Conservation (phyloP, 35 echinoderm and acorn worm genomes). For the Heliocidaris erythrogramma region DNA sequence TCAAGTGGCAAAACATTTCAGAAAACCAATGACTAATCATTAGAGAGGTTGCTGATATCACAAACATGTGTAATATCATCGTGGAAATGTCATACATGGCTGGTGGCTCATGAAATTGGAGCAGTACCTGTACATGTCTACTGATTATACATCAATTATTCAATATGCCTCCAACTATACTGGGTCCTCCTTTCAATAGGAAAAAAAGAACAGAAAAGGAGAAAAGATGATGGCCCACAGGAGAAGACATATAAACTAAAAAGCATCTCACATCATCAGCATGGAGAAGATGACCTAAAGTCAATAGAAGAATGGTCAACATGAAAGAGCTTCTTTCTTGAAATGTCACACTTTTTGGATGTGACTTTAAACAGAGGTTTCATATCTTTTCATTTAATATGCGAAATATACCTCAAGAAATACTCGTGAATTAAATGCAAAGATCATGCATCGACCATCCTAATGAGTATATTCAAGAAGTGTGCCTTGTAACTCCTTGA, state of each 20-base stretch:
- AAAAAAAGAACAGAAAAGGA: not conserved
- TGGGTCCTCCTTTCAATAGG: not conserved
- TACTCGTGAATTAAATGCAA: too few species aligned
- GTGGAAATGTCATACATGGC: not conserved
- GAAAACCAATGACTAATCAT: not conserved
- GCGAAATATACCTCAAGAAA: too few species aligned
- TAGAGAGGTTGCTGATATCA: not conserved
- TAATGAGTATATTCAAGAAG: too few species aligned
- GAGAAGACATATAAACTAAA: not conserved
- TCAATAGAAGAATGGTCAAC: not conserved
- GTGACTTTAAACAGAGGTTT: too few species aligned
- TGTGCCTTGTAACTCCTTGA: too few species aligned
- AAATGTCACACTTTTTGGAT: too few species aligned
- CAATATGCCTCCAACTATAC: not conserved
- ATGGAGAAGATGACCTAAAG: not conserved
- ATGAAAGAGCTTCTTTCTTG: too few species aligned
- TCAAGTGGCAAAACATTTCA: not conserved
- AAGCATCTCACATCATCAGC: not conserved
- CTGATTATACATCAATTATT: constrained; percentile 4
- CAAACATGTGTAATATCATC: not conserved
- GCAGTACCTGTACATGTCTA: not conserved
- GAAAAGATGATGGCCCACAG: not conserved
- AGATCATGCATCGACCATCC: too few species aligned
- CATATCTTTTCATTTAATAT: too few species aligned
- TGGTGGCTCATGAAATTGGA: not conserved